Conservation (phyloP, 1,140 invertebrate genomes). For the Cyrtorhinus lividipennis region DNA sequence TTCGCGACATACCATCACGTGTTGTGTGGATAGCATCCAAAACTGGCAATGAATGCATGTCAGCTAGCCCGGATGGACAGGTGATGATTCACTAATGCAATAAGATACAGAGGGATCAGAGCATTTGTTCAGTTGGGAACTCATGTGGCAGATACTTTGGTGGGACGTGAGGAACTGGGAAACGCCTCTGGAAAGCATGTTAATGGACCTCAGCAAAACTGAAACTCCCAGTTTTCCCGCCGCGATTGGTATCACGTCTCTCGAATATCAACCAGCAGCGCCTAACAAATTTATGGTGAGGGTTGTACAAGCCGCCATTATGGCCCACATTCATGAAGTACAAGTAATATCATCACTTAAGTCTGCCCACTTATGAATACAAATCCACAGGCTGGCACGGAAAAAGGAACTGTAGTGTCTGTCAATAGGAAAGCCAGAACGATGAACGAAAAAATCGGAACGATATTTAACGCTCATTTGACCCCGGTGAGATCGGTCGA, state of each 20-base stretch:
- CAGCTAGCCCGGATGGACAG: constrained; percentile 43
- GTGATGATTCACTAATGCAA: too few species aligned
- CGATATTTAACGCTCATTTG: constrained; percentile 5
- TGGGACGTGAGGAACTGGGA: constrained; percentile 12
- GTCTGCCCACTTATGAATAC: too few species aligned
- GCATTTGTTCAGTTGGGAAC: too few species aligned
- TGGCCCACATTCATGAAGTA: too few species aligned
- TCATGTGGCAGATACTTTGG: constrained; percentile 10
- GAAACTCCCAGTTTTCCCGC: constrained; percentile 2
- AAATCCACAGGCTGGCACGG: constrained; percentile 9
- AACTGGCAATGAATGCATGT: constrained; percentile 40
- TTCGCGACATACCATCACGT: constrained; percentile 60
- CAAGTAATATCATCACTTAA: too few species aligned
- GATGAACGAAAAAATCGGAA: constrained; percentile 6
- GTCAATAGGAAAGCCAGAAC: constrained; percentile 12
- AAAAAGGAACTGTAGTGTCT: constrained; percentile 4
- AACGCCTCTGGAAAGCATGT: background rate
- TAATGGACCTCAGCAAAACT: constrained; percentile 3
- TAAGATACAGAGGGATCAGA: too few species aligned
- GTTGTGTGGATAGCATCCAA: constrained; percentile 45
- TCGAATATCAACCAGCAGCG: constrained; percentile 1
- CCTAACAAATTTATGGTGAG: constrained; percentile 13
- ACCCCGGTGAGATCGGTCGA: background rate
- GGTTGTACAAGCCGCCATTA: too few species aligned
- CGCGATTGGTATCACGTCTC: background rate